These are phyloP conservation scores for Sphaerophoria taeniata DNA, from an alignment of 2,888 invertebrate genomes.

Conservation along the genomic window DNA sequence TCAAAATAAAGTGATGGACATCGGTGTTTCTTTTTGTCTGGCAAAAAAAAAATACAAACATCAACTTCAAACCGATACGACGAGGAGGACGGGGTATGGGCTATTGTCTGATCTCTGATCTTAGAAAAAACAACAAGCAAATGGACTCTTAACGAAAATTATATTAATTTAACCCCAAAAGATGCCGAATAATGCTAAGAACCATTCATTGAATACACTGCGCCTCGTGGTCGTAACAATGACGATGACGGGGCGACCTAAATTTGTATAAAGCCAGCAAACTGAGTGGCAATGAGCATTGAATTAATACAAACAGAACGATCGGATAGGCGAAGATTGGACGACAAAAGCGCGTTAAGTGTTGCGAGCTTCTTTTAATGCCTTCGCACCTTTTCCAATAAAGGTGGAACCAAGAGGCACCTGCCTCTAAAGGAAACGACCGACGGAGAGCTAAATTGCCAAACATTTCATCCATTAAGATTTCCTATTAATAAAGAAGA, in stretches of 20 bases:
- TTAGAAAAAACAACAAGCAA: too few relatives aligned
- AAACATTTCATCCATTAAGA: not conserved
- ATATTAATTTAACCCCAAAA: not conserved
- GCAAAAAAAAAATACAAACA: not conserved
- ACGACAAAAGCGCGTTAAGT: conserved; percentile 20
- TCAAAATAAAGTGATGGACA: conserved; percentile 10
- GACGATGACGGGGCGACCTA: not conserved
- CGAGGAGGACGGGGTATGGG: not conserved
- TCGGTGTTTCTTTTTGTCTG: not conserved
- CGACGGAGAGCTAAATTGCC: not conserved
- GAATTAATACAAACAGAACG: not conserved
- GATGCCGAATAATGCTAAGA: not conserved
- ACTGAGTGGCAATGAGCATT: conserved; percentile 5
- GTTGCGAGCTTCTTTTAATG: conserved; percentile 20
- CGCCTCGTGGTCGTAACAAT: not conserved
- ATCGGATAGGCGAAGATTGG: not conserved
- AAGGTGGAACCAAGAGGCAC: too few relatives aligned
- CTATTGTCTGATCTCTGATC: not conserved
- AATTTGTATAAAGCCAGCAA: conserved; percentile 23
- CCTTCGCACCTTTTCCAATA: not conserved
- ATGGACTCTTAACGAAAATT: too few relatives aligned
- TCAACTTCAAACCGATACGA: not conserved
- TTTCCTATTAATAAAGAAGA: not conserved
- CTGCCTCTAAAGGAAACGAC: too few relatives aligned
- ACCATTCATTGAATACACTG: too few relatives aligned